Conservation (phyloP, 2,113 vertebrate genomes). For the Clarias gariepinus region DNA sequence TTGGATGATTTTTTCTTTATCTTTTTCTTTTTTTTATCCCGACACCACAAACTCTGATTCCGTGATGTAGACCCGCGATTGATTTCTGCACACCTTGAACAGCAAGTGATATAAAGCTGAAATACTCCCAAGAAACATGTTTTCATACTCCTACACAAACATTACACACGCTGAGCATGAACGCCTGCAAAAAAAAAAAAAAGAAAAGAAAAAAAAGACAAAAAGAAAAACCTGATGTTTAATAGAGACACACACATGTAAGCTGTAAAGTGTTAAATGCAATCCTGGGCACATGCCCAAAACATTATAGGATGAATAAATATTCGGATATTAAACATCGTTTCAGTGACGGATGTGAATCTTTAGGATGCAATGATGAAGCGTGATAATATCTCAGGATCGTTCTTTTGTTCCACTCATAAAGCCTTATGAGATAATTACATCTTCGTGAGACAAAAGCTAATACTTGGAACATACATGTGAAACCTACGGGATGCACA, state of each 20-base stretch:
- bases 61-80: neutral
- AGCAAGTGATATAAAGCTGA: neutral
- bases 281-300: neutral
- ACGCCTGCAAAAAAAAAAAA: neutral
- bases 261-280: neutral
- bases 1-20: neutral
- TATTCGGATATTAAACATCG: neutral
- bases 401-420: conserved; percentile 16
- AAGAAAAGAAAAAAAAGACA: neutral
- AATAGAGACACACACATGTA: conserved; percentile 9
- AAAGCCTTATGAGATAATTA: conserved; percentile 27
- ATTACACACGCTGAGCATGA: neutral
- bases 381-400: conserved; percentile 14
- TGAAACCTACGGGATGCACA: neutral
- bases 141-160: neutral
- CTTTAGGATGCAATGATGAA: neutral
- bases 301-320: neutral
- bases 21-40: neutral
- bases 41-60: neutral
- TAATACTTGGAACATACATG: conserved; percentile 17
- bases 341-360: neutral
- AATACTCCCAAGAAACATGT: neutral
- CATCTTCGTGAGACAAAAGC: conserved; percentile 12
- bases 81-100: neutral
- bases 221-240: neutral